These are phyloP conservation scores for Heliconius congener DNA, from an alignment of 1,140 invertebrate genomes.

Conservation along the genomic window DNA sequence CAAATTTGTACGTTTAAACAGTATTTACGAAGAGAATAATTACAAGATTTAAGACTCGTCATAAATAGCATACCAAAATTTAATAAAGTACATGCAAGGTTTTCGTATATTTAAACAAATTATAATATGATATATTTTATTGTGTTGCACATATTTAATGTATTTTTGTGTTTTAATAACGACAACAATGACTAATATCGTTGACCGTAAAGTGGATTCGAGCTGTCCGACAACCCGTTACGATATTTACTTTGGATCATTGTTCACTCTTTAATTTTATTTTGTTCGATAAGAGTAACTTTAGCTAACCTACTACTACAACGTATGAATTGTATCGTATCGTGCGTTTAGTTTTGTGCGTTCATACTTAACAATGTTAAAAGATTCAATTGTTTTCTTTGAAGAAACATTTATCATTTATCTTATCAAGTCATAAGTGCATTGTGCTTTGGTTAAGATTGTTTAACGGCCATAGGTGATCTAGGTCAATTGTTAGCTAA, in stretches of 20 bases:
- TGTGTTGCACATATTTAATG: too few species aligned
- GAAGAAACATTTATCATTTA: slow-evolving; percentile 62
- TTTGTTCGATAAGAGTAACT: slow-evolving; percentile 77
- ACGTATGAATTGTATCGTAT: slow-evolving; percentile 74
- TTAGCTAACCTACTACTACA: slow-evolving; percentile 51
- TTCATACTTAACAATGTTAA: slow-evolving; percentile 65
- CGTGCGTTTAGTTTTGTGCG: slow-evolving; percentile 68
- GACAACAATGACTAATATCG: not conserved
- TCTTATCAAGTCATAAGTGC: slow-evolving; percentile 52
- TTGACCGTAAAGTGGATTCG: slow-evolving; percentile 42
- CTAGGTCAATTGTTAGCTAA: slow-evolving; percentile 63
- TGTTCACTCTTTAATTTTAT: slow-evolving; percentile 75
- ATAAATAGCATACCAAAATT: too few species aligned
- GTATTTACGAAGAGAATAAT: not conserved
- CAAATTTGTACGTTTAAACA: not conserved
- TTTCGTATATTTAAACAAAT: too few species aligned
- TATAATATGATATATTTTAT: too few species aligned
- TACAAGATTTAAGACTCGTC: too few species aligned
- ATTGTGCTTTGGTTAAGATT: slow-evolving; percentile 60
- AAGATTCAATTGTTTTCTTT: slow-evolving; percentile 67
- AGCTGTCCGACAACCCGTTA: slow-evolving; percentile 52
- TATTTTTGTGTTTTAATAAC: too few species aligned
- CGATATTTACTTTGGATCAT: slow-evolving; percentile 64
- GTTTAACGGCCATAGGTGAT: slow-evolving; percentile 62
- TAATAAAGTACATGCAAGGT: too few species aligned